Conservation (phyloP, 2,113 vertebrate genomes). For the Rutilus rutilus region DNA sequence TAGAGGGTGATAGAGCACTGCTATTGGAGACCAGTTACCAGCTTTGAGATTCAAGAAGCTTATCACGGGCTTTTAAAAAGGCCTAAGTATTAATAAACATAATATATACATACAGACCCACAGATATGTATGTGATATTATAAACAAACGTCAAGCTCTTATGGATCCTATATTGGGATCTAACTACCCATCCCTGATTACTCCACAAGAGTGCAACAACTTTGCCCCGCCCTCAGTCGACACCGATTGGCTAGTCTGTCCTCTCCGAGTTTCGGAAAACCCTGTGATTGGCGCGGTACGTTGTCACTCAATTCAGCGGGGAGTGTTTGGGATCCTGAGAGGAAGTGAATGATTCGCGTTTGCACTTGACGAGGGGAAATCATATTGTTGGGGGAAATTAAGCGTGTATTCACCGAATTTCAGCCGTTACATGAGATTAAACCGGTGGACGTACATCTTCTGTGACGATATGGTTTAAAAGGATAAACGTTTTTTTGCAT, state of each 20-base stretch:
- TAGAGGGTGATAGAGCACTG: slow-evolving; percentile 55
- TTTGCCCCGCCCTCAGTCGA: neutral
- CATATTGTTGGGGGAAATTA: slow-evolving; percentile 21
- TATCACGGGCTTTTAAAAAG: neutral
- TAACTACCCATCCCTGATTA: slow-evolving; percentile 47
- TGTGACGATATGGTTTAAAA: slow-evolving; percentile 27
- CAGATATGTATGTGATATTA: neutral
- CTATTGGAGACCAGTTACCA: neutral
- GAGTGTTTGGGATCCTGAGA: slow-evolving; percentile 61
- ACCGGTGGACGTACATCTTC: slow-evolving; percentile 8
- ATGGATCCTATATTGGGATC: neutral
- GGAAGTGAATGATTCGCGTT: slow-evolving; percentile 66
- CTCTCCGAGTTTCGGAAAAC: neutral
- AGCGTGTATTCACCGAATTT: slow-evolving; percentile 6
- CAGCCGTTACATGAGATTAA: neutral
- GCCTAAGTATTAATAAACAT: neutral
- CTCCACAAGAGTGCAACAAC: neutral
- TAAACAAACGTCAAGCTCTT: neutral
- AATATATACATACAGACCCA: neutral
- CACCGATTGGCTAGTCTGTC: slow-evolving; percentile 7
- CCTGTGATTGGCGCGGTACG: slow-evolving; percentile 52
- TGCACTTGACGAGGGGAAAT: slow-evolving; percentile 47
- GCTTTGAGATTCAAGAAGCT: neutral
- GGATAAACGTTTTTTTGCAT: neutral
- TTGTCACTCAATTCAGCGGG: slow-evolving; percentile 59